Evolutionary conservation across 2,888 invertebrate genomes (phyloP).

Genomic region (Rhorus exstirpatorius): DNA sequence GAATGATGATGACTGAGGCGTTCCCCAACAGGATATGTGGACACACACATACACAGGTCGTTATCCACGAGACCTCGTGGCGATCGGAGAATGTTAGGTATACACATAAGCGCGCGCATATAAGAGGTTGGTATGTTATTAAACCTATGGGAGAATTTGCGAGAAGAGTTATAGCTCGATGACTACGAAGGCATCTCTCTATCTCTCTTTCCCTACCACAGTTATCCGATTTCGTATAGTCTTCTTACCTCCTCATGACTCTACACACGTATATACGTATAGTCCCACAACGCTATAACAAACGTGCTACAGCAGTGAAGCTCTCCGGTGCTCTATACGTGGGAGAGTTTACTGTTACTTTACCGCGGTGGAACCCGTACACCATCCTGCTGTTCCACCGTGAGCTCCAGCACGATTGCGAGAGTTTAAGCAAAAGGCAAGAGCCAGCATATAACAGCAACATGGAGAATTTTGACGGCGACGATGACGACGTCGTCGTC

Average conservation of each 20-base stretch:
- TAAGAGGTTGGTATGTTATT: conserved; percentile 7
- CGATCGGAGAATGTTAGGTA: conserved; percentile 5
- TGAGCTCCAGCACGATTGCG: conserved; percentile 30
- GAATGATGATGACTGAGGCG: not conserved
- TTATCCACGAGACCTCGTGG: conserved; percentile 18
- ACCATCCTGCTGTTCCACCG: not conserved
- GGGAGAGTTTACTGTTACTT: conserved; percentile 71
- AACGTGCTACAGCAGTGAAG: conserved; percentile 4
- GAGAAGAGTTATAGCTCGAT: not conserved
- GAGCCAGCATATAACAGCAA: conserved; percentile 3
- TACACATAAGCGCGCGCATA: not conserved
- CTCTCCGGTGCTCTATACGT: conserved; percentile 47
- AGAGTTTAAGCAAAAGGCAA: conserved; percentile 26
- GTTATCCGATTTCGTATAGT: conserved; percentile 22
- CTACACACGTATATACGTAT: not conserved
- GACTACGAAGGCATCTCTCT: not conserved
- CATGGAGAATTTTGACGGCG: conserved; percentile 30
- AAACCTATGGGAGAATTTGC: conserved; percentile 15
- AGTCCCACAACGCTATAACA: conserved; percentile 20
- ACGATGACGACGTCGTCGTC: too few relatives aligned
- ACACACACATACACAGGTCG: not conserved
- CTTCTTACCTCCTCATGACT: conserved; percentile 13
- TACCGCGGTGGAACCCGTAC: conserved; percentile 42
- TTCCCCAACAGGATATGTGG: conserved; percentile 16
- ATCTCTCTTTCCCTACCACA: conserved; percentile 6